Percentiles rank a stretch among this genome's conserved stretches.
Evolutionary conservation across 2,797 vertebrate species (phyloP).

Genomic region (Simalia tracyae): DNA sequence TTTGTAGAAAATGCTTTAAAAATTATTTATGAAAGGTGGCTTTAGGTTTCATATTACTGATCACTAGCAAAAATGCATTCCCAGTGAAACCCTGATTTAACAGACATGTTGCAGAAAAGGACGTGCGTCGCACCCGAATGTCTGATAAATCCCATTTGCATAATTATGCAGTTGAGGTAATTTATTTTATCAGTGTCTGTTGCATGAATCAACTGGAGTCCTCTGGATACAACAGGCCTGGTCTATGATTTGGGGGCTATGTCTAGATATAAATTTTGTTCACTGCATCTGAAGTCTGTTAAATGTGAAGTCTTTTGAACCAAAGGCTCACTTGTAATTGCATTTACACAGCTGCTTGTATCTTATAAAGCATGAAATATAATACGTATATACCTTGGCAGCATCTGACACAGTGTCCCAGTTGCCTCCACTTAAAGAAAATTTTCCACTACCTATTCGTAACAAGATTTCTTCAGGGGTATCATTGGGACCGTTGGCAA

Average conservation of each 20-base stretch:
- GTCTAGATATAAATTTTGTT: background rate
- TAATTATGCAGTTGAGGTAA: background rate
- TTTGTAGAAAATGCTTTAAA: background rate
- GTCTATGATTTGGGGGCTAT: background rate
- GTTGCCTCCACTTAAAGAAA: conserved; percentile 93
- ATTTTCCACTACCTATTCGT: conserved; percentile 94
- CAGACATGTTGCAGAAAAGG: background rate
- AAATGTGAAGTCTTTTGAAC: background rate
- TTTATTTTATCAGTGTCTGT: background rate
- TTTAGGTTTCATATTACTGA: background rate
- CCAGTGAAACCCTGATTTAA: background rate
- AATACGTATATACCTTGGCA: conserved; percentile 86
- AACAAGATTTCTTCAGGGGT: conserved; percentile 96
- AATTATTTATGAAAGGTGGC: background rate
- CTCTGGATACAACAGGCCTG: background rate
- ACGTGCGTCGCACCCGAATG: background rate
- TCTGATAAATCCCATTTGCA: background rate
- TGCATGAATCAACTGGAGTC: background rate
- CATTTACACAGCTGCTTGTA: background rate
- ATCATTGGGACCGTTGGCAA: conserved; percentile 95
- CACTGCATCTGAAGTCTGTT: background rate
- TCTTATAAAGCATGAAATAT: conserved; percentile 17
- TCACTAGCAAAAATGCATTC: background rate
- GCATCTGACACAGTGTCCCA: conserved; percentile 96
- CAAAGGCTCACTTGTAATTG: background rate